Percentiles rank a stretch among this genome's conserved stretches.
Evolutionary conservation across 2,113 vertebrate genomes (phyloP).

Genomic region (Takifugu flavidus): DNA sequence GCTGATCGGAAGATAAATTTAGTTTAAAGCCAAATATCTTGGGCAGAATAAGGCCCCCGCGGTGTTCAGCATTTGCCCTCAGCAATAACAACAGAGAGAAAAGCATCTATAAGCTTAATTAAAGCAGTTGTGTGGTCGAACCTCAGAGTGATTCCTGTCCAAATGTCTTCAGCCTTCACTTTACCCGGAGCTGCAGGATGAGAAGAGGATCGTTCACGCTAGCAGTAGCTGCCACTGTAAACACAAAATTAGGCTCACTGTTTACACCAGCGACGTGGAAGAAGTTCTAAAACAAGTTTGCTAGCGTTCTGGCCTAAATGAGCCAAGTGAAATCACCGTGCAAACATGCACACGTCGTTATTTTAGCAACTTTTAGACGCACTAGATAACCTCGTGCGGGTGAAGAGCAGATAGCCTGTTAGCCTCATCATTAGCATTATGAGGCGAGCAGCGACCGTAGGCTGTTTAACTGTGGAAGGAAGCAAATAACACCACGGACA

Average conservation of each 20-base stretch:
- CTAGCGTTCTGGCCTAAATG: background rate
- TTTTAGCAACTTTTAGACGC: background rate
- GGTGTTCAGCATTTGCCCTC: too few species aligned
- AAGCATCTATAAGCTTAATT: background rate
- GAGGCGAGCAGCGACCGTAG: conserved; percentile 37
- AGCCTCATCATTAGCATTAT: conserved; percentile 19
- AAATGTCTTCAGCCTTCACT: conserved; percentile 3
- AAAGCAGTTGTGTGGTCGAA: background rate
- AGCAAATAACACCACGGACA: too few species aligned
- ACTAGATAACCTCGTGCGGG: background rate
- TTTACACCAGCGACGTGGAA: background rate
- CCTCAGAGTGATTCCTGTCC: background rate
- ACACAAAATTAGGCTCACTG: background rate
- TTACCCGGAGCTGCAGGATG: background rate
- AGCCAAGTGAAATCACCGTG: background rate
- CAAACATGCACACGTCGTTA: background rate
- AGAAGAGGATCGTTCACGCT: background rate
- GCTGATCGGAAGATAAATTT: too few species aligned
- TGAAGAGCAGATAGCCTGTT: conserved; percentile 2
- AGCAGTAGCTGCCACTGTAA: background rate
- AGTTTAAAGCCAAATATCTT: too few species aligned
- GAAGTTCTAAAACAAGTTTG: background rate
- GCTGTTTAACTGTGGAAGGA: background rate
- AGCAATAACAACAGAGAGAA: too few species aligned
- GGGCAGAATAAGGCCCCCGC: too few species aligned